phyloP scores from a whole-genome alignment of 2,797 vertebrate genomes.

The Varecia variegata region DNA sequence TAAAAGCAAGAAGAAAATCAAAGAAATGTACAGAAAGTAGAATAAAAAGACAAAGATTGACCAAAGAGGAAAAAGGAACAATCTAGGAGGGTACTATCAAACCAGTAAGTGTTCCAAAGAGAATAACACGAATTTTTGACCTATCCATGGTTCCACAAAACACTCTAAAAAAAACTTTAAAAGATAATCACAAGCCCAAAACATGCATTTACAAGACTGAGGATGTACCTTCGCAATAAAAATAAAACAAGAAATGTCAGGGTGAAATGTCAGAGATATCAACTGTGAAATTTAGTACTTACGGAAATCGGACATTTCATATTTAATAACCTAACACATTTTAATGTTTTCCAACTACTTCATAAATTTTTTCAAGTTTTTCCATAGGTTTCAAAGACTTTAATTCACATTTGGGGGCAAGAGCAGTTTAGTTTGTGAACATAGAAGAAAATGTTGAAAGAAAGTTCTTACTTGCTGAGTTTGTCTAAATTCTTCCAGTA shows the following conservation, averaged over 20 bases:
- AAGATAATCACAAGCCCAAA: too few relatives aligned
- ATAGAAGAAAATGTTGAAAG: neutral
- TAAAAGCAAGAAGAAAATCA: neutral
- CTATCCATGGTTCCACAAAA: too few relatives aligned
- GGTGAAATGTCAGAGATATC: too few relatives aligned
- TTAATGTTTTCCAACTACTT: slow-evolving; percentile 34
- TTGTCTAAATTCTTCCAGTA: slow-evolving; percentile 88
- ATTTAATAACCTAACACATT: neutral
- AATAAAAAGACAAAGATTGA: neutral
- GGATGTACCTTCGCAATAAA: too few relatives aligned
- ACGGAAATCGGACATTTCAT: too few relatives aligned
- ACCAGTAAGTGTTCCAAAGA: neutral
- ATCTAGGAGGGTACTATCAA: neutral
- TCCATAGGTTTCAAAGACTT: neutral
- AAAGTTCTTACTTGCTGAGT: slow-evolving; percentile 85
- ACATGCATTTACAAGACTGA: too few relatives aligned
- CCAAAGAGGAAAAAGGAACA: neutral
- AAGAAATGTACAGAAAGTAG: neutral
- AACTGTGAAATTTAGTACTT: too few relatives aligned
- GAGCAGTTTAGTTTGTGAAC: neutral
- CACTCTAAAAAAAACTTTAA: too few relatives aligned
- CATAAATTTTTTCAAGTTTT: neutral
- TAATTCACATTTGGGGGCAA: neutral
- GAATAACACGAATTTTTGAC: neutral
- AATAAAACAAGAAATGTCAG: too few relatives aligned